These are phyloP conservation scores for Heliconius charithonia DNA, from an alignment of 2,888 invertebrate species.

Conservation along the genomic window DNA sequence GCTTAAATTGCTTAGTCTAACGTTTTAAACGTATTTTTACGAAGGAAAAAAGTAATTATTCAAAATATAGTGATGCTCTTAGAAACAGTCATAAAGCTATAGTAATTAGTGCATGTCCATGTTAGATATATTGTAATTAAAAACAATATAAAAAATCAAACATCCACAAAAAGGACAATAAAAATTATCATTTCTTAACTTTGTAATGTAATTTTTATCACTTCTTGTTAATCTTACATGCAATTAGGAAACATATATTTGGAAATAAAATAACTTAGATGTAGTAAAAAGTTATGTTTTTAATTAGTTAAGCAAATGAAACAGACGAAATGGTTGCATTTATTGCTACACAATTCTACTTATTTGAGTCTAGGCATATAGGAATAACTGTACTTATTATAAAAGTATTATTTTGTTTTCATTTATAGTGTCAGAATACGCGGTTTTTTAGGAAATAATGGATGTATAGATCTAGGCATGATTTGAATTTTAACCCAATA, in stretches of 20 bases:
- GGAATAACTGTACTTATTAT: too few species aligned
- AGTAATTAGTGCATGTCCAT: slow-evolving; percentile 6
- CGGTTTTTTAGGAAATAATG: too few species aligned
- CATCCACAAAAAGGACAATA: slow-evolving; percentile 1
- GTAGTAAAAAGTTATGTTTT: neutral
- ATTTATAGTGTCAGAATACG: too few species aligned
- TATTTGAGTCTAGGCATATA: too few species aligned
- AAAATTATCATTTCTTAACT: neutral
- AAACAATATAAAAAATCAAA: slow-evolving; percentile 9
- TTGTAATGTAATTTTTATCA: slow-evolving; percentile 7
- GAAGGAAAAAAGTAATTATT: neutral
- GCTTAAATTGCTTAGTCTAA: too few species aligned
- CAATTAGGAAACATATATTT: slow-evolving; percentile 4
- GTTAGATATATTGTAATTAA: neutral
- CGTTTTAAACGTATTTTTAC: neutral
- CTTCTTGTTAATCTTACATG: slow-evolving; percentile 1
- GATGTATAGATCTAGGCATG: too few species aligned
- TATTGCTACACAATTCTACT: too few species aligned
- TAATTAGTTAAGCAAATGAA: neutral
- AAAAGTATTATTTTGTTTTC: too few species aligned
- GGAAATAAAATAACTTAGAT: neutral
- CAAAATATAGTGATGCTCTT: neutral
- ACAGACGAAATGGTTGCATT: too few species aligned
- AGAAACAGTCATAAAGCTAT: neutral
- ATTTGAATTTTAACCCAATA: too few species aligned